Evolutionary conservation across 2,797 vertebrate genomes (phyloP).

Genomic region (Margarornis squamiger): DNA sequence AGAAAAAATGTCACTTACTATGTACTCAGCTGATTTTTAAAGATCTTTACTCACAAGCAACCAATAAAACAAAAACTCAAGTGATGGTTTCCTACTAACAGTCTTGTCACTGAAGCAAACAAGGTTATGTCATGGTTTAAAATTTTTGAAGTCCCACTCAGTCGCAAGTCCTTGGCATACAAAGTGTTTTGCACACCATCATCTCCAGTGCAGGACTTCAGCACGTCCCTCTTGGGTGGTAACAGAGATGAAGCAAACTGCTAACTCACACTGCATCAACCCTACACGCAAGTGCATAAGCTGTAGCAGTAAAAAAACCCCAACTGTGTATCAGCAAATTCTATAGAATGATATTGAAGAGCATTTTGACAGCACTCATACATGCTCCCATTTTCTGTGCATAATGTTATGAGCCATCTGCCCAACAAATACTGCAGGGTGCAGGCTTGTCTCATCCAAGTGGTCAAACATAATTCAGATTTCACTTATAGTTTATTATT

Average conservation of each 20-base stretch:
- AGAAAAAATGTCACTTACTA: neutral
- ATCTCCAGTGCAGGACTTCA: neutral
- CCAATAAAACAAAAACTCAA: neutral
- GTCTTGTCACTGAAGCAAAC: neutral
- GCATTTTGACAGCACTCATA: neutral
- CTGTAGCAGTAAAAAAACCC: neutral
- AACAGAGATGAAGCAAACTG: neutral
- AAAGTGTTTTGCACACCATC: neutral
- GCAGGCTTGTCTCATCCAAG: neutral
- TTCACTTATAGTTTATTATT: neutral
- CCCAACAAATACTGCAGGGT: neutral
- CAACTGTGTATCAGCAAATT: neutral
- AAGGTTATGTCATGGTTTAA: neutral
- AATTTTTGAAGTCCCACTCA: neutral
- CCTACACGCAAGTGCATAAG: neutral
- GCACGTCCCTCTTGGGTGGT: accelerated
- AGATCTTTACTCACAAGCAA: neutral
- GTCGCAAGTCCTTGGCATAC: neutral
- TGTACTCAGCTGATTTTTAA: neutral
- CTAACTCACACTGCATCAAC: neutral
- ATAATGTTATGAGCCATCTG: neutral
- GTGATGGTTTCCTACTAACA: neutral
- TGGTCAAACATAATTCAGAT: neutral
- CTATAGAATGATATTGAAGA: neutral
- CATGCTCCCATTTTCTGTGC: neutral